Evolutionary conservation across 1,140 invertebrate genomes (phyloP).

Genomic region (Drosophila funebris): DNA sequence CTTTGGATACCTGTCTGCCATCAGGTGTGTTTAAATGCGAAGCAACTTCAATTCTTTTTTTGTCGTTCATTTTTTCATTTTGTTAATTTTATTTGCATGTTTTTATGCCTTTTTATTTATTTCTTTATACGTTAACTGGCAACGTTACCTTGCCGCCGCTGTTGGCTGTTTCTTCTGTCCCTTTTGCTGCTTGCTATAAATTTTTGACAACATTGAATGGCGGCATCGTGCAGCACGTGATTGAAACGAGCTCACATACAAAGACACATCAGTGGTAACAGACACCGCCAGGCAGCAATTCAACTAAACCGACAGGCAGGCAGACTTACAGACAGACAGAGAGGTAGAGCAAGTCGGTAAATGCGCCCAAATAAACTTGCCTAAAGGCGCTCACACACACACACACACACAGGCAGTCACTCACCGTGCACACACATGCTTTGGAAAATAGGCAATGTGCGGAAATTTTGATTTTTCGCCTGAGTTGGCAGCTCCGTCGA

Average conservation of each 20-base stretch:
- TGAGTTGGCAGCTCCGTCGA: constrained; percentile 59
- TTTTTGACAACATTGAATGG: constrained; percentile 74
- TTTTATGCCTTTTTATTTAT: constrained; percentile 76
- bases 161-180: background rate
- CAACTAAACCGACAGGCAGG: constrained; percentile 31
- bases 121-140: constrained; percentile 48
- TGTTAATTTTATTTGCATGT: constrained; percentile 80
- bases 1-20: background rate
- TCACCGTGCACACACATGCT: constrained; percentile 18
- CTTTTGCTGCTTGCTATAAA: constrained; percentile 51
- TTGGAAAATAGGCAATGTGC: constrained; percentile 75
- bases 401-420: background rate
- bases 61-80: constrained; percentile 47
- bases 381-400: constrained; percentile 2
- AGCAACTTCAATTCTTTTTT: constrained; percentile 14
- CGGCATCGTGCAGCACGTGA: constrained; percentile 65
- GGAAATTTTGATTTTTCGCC: constrained; percentile 82
- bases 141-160: constrained; percentile 18
- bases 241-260: constrained; percentile 46
- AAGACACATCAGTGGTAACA: constrained; percentile 27
- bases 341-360: background rate
- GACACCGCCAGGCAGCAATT: constrained; percentile 47
- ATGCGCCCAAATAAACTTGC: constrained; percentile 54
- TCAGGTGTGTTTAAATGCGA: constrained; percentile 23
- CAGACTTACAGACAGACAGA: constrained; percentile 12